Evolutionary conservation across 2,797 vertebrate species (phyloP).

Genomic region (Xenops minutus): DNA sequence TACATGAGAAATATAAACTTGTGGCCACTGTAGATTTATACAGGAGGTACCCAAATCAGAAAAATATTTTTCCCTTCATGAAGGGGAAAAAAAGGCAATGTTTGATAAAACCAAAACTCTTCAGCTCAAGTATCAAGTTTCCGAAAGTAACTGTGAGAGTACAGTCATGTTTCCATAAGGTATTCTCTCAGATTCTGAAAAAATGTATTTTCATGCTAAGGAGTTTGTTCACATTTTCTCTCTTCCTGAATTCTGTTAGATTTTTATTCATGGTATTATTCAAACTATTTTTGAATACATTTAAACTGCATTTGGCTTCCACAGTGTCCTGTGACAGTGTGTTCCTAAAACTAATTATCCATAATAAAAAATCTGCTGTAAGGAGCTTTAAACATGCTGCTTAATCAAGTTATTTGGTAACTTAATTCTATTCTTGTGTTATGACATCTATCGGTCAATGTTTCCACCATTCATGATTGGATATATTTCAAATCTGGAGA

Average conservation of each 20-base stretch:
- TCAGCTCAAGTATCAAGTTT: not conserved
- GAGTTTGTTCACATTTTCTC: not conserved
- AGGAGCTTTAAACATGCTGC: not conserved
- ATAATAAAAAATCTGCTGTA: not conserved
- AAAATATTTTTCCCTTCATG: not conserved
- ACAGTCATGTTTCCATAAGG: not conserved
- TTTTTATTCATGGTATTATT: not conserved
- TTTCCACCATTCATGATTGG: not conserved
- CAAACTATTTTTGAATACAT: not conserved
- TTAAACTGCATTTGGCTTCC: not conserved
- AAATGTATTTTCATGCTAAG: not conserved
- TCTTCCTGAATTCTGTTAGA: not conserved
- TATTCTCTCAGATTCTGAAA: not conserved
- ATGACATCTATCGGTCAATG: not conserved
- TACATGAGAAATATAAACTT: not conserved
- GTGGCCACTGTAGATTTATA: not conserved
- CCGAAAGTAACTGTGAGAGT: not conserved
- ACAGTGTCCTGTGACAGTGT: not conserved
- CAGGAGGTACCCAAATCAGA: not conserved
- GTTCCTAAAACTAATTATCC: not conserved
- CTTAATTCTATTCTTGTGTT: not conserved
- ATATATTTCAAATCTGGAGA: not conserved
- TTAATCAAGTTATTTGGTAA: not conserved
- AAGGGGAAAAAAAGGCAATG: rapidly evolving
- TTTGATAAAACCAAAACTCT: not conserved